Conservation (phyloP, 2,888 invertebrate species). For the Phyto melanocephala region DNA sequence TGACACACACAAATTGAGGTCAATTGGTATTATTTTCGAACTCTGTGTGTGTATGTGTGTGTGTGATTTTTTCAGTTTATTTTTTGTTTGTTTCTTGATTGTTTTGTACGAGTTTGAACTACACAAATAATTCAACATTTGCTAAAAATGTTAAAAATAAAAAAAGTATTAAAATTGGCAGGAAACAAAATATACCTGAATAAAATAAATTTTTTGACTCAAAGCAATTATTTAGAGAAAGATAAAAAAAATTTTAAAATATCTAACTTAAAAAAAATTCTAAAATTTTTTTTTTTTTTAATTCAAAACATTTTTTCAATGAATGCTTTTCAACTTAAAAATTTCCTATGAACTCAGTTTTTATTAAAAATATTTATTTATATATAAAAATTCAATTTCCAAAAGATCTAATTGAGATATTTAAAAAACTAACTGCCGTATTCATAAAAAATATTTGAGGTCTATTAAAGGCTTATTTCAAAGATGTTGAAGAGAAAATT, state of each 20-base stretch:
- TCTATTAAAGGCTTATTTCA: too few relatives aligned
- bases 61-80: constrained; percentile 15
- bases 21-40: constrained; percentile 54
- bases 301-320: too few relatives aligned
- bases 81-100: background rate
- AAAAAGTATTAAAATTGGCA: background rate
- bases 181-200: background rate
- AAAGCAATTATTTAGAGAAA: background rate
- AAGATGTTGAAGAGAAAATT: too few relatives aligned
- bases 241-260: background rate
- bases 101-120: background rate
- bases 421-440: too few relatives aligned
- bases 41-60: background rate
- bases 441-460: too few relatives aligned
- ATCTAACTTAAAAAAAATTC: too few relatives aligned
- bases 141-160: background rate
- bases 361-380: too few relatives aligned
- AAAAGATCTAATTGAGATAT: too few relatives aligned
- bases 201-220: background rate
- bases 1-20: constrained; percentile 60
- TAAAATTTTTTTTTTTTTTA: too few relatives aligned
- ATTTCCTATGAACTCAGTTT: too few relatives aligned
- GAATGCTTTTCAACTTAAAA: too few relatives aligned
- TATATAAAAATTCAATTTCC: too few relatives aligned
- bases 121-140: background rate